phyloP scores from a whole-genome alignment of 2,797 vertebrate genomes.

The Lepilemur septentrionalis region DNA sequence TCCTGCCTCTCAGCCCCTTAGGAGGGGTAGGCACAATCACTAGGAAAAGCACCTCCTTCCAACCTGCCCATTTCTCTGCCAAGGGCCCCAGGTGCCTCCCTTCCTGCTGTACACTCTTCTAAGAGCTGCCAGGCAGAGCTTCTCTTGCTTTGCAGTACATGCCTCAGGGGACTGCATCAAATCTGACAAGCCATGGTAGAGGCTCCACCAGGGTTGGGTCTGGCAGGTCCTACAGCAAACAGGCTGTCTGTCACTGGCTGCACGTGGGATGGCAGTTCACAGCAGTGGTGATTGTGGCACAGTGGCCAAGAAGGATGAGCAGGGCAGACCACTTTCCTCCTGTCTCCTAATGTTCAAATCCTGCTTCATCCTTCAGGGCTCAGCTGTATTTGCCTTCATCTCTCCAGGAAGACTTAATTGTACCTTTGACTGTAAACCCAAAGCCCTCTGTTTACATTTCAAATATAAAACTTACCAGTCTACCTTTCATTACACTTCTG shows the following conservation, averaged over 20 bases:
- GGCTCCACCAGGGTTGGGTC: background rate
- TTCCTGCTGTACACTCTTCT: background rate
- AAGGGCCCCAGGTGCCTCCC: background rate
- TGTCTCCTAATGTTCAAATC: background rate
- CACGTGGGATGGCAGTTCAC: background rate
- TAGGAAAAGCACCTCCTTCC: background rate
- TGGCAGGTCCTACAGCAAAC: background rate
- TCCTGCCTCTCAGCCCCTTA: background rate
- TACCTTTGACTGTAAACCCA: conserved; percentile 40
- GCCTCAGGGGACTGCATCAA: background rate
- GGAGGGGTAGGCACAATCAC: background rate
- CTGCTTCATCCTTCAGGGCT: conserved; percentile 14
- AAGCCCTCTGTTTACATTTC: conserved; percentile 64
- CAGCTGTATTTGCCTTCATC: conserved; percentile 56
- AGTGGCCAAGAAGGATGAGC: background rate
- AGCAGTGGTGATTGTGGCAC: background rate
- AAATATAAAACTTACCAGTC: conserved; percentile 56
- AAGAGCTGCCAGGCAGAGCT: background rate
- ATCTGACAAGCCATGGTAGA: background rate
- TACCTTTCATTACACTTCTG: conserved; percentile 52
- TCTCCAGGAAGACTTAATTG: conserved; percentile 36
- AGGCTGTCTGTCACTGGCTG: background rate
- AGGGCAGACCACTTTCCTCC: background rate
- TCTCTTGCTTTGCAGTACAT: background rate
- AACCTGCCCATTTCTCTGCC: background rate